phyloP scores from a whole-genome alignment of 2,888 invertebrate species.

The Glaucopsyche alexis region DNA sequence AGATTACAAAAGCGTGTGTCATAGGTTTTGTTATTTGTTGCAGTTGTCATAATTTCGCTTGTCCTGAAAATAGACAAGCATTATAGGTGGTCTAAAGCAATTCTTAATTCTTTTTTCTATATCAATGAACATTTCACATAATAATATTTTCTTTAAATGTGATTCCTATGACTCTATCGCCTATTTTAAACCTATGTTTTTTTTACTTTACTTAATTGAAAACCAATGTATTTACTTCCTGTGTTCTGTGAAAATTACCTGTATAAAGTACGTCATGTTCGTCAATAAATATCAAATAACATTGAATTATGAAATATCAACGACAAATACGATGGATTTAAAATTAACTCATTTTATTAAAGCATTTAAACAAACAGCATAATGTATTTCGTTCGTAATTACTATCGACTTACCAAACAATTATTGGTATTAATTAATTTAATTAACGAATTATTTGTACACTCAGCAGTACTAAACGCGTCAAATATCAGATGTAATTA shows the following conservation, averaged over 20 bases:
- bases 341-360: conserved; percentile 1
- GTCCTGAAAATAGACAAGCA: conserved; percentile 7
- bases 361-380: conserved; percentile 9
- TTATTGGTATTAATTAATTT: conserved; percentile 23
- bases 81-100: not conserved
- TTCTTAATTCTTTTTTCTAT: not conserved
- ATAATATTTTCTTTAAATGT: too few species aligned
- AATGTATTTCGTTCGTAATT: not conserved
- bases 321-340: not conserved
- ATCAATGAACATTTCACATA: not conserved
- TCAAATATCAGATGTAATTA: conserved; percentile 30
- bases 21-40: conserved; percentile 19
- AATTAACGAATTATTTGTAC: conserved; percentile 23
- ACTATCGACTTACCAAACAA: conserved; percentile 20
- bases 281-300: not conserved
- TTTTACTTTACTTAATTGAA: too few species aligned
- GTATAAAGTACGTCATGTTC: too few species aligned
- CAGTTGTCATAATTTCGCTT: conserved; percentile 22
- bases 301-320: not conserved
- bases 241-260: too few species aligned
- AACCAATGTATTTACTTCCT: too few species aligned
- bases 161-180: too few species aligned
- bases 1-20: conserved; percentile 26
- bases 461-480: conserved; percentile 23
- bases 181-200: too few species aligned